Percentiles rank a stretch among this genome's conserved stretches.
These are phyloP conservation scores for Athripsodes cinereus DNA, from an alignment of 2,888 invertebrate genomes.

Conservation along the genomic window DNA sequence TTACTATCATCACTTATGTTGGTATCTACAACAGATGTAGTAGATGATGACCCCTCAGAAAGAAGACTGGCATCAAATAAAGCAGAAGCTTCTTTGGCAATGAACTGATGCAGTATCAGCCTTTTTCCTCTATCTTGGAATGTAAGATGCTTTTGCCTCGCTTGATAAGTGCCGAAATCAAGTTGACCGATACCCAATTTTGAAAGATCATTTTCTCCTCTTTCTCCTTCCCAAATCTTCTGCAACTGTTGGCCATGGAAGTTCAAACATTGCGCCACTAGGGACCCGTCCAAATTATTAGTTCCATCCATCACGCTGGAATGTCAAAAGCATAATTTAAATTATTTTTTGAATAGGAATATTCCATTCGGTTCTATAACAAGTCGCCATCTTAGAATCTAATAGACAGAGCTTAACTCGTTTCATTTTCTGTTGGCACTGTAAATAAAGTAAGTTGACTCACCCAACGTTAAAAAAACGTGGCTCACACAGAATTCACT, in stretches of 20 bases:
- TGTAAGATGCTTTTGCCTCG: slow-evolving; percentile 72
- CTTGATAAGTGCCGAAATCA: slow-evolving; percentile 70
- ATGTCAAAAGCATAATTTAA: not conserved
- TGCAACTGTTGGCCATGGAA: slow-evolving; percentile 84
- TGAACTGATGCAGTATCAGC: slow-evolving; percentile 79
- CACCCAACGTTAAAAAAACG: not conserved
- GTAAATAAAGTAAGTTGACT: too few relatives aligned
- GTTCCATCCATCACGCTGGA: slow-evolving; percentile 35
- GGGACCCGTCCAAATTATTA: slow-evolving; percentile 43
- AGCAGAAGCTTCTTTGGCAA: slow-evolving; percentile 75
- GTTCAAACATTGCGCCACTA: slow-evolving; percentile 67
- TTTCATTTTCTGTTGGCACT: too few relatives aligned
- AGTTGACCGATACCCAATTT: slow-evolving; percentile 55
- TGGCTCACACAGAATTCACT: not conserved
- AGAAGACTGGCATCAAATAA: slow-evolving; percentile 58
- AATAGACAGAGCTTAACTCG: too few relatives aligned
- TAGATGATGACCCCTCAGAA: slow-evolving; percentile 46
- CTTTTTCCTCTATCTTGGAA: slow-evolving; percentile 81
- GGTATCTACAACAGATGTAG: slow-evolving; percentile 49
- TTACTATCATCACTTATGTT: slow-evolving; percentile 52
- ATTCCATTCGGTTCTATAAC: not conserved
- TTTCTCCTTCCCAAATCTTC: slow-evolving; percentile 82
- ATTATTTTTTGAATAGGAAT: not conserved
- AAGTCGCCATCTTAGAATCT: not conserved
- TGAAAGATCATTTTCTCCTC: slow-evolving; percentile 68